A percentile compares a stretch with the other conserved stretches of the same genome.
These are phyloP conservation scores for Phainopepla nitens DNA, from an alignment of 2,113 vertebrate species.

Conservation along the genomic window DNA sequence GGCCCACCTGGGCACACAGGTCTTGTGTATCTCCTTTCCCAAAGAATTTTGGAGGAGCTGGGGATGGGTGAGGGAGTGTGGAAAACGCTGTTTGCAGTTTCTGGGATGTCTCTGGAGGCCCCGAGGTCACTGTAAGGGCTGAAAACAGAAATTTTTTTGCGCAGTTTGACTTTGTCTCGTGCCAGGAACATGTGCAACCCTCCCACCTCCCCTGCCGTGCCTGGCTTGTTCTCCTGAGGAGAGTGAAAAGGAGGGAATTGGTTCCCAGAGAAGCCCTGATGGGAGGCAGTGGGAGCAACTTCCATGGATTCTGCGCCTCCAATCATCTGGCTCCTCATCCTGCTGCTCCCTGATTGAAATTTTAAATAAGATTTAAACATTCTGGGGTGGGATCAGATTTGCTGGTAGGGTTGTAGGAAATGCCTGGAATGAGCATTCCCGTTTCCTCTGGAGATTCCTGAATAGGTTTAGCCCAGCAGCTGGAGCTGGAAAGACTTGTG, in stretches of 20 bases:
- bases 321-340: neutral
- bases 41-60: neutral
- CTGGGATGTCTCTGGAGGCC: neutral
- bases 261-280: neutral
- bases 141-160: neutral
- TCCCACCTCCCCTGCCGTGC: rapidly evolving
- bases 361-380: rapidly evolving
- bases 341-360: rapidly evolving
- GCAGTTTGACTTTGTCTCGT: neutral
- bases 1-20: rapidly evolving
- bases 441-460: neutral
- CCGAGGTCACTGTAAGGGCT: rapidly evolving
- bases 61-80: rapidly evolving
- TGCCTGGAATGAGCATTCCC: neutral
- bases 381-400: neutral
- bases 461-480: rapidly evolving
- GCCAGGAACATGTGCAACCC: rapidly evolving
- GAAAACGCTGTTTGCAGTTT: neutral
- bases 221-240: neutral
- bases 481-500: rapidly evolving
- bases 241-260: neutral
- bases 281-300: neutral
- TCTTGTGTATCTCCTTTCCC: neutral
- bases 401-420: neutral
- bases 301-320: rapidly evolving